Evolutionary conservation across 1,140 invertebrate genomes (phyloP).

Genomic region (Cotesia vestalis): DNA sequence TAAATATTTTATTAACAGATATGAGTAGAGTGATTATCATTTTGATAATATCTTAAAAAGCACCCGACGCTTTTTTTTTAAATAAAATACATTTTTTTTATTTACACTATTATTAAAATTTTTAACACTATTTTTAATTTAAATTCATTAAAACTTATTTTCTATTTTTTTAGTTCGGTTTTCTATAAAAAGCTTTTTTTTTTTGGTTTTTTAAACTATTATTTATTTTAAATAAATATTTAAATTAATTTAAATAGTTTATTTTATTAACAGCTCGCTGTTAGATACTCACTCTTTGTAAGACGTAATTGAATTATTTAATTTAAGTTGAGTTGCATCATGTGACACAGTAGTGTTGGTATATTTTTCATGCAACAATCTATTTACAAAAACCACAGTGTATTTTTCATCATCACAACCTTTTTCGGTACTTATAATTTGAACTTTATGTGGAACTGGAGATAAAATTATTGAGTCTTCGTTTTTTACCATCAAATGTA

Average conservation of each 20-base stretch:
- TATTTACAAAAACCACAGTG: conserved; percentile 48
- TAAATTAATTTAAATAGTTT: neutral
- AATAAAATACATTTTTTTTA: no score
- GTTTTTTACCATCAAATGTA: conserved; percentile 30
- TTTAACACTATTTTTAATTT: no score
- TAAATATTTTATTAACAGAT: no score
- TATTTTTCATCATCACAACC: conserved; percentile 51
- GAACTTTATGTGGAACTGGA: conserved; percentile 35
- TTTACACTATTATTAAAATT: no score
- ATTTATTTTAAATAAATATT: neutral
- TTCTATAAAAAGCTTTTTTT: no score
- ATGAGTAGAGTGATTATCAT: no score
- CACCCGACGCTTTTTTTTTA: no score
- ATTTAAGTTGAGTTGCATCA: conserved; percentile 31
- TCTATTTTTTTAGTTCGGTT: no score
- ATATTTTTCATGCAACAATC: conserved; percentile 46
- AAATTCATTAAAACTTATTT: no score
- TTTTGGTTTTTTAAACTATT: no score
- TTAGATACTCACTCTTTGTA: conserved; percentile 49
- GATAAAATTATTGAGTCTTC: conserved; percentile 11
- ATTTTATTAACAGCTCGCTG: neutral
- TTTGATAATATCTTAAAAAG: no score
- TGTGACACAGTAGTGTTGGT: conserved; percentile 25
- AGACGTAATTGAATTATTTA: conserved; percentile 43
- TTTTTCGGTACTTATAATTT: conserved; percentile 46